phyloP scores from a whole-genome alignment of 1,140 invertebrate genomes.

The Homalodisca vitripennis region DNA sequence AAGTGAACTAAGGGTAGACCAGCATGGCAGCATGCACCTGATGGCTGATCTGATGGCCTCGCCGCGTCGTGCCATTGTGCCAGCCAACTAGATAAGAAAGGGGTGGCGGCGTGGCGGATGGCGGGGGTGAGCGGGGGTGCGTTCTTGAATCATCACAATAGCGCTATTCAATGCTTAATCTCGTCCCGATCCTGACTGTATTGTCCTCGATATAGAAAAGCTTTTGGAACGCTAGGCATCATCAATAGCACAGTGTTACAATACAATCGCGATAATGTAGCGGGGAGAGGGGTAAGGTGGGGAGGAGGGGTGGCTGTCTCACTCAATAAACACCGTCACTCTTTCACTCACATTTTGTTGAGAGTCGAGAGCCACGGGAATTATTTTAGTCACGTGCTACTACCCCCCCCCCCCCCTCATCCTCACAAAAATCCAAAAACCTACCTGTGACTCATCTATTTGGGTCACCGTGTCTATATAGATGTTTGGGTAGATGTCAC shows the following conservation, averaged over 20 bases:
- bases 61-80: conserved; percentile 25
- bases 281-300: neutral
- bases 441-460: too few relatives aligned
- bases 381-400: too few relatives aligned
- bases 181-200: conserved; percentile 41
- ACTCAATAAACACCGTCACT: too few relatives aligned
- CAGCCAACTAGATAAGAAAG: conserved; percentile 39
- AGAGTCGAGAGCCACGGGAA: too few relatives aligned
- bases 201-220: conserved; percentile 42
- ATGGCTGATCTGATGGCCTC: too few relatives aligned
- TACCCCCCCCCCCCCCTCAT: too few relatives aligned
- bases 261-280: conserved; percentile 43
- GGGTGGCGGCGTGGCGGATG: conserved; percentile 3
- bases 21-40: too few relatives aligned
- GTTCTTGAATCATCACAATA: conserved; percentile 42
- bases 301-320: neutral
- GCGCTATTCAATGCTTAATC: conserved; percentile 42
- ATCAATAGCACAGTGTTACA: conserved; percentile 43
- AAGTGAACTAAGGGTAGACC: too few relatives aligned
- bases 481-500: too few relatives aligned
- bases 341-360: too few relatives aligned
- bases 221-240: conserved; percentile 41
- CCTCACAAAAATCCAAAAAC: too few relatives aligned
- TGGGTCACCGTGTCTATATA: too few relatives aligned
- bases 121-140: conserved; percentile 22